Base-by-base conservation (phyloP, 2,888 invertebrate species). In the Himalopsyche kuldschensis region DNA sequence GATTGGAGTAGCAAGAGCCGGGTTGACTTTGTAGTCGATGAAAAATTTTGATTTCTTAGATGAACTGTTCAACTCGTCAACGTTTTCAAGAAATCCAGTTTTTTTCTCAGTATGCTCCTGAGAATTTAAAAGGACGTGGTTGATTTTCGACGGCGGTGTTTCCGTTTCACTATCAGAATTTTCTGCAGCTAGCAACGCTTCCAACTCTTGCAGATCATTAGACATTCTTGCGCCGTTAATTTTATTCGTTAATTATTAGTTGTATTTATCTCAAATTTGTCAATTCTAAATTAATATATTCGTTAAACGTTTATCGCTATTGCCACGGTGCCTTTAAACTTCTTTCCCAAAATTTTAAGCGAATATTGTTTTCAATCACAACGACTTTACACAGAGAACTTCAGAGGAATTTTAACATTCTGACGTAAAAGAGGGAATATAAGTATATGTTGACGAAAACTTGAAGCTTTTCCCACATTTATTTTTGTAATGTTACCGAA, bases 101-200 rank as follows among this genome's bases (percentile, higher is more conserved):
- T 24, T 27, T 30, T 77, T 80, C 27, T 69, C 69, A 3, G 20
- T 8, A 10, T 20, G 32, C 31, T 78, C 78, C n/a, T 15, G 27
- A 4, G 27, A 30, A 27, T 69, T 8, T 11, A 3, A 4, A 11
- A 11, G 46, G 27, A 30, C 11, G 6, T 24, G 15, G 41, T 17
- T 75, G 47, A 69, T 31, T 27, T 24, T 32, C 4, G 47, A 17
- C 55, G 15, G 27, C 41, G 78, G 69, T 24, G 27, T 85, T 86
- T 87, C 87, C 79, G 48, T 24, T 48, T 84, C 86, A n/a, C 86
- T 86, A 32, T 89, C 88, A 48, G 87, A 87, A 79, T 90, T 84
- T 85, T 92, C 91, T 1, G 91, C 91, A 86, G 89, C 89, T 63
- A 92, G 86, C 79, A 92, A 87, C 87, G 91, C 90, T 87, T 92